phyloP scores from a whole-genome alignment of 2,797 vertebrate species.

The Notolabrus celidotus region DNA sequence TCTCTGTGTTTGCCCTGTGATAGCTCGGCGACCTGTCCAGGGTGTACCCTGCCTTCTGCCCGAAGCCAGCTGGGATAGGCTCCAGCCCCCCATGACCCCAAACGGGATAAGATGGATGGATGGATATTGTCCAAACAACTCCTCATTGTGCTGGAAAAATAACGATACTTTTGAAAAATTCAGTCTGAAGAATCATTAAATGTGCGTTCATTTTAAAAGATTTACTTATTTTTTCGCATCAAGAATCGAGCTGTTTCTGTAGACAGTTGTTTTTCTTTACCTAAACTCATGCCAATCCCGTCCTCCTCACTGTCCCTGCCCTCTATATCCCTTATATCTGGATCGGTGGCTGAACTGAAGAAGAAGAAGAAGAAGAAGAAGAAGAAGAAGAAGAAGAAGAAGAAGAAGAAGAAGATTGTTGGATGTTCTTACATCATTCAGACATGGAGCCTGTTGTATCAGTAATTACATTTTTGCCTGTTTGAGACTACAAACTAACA shows the following conservation, averaged over 20 bases:
- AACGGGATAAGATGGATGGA: too few relatives aligned
- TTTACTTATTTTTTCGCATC: not conserved
- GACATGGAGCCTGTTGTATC: slow-evolving; percentile 12
- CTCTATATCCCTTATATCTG: not conserved
- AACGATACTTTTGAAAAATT: too few relatives aligned
- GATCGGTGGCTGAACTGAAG: not conserved
- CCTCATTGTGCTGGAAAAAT: too few relatives aligned
- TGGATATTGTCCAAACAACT: too few relatives aligned
- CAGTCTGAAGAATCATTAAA: not conserved
- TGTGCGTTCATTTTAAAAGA: not conserved
- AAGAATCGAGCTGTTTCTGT: not conserved
- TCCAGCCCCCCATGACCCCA: too few relatives aligned
- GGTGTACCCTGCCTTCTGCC: too few relatives aligned
- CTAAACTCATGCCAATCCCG: not conserved
- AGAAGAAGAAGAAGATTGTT: slow-evolving; percentile 21
- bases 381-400: too few relatives aligned
- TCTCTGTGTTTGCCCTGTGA: too few relatives aligned
- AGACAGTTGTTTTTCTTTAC: not conserved
- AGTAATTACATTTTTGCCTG: not conserved
- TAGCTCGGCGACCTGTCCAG: too few relatives aligned
- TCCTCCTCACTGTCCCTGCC: not conserved
- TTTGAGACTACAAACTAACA: not conserved
- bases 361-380: not conserved
- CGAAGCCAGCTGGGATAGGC: too few relatives aligned
- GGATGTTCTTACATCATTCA: slow-evolving; percentile 53